Conservation (phyloP, 2,888 invertebrate species). For the Poecilus cupreus region DNA sequence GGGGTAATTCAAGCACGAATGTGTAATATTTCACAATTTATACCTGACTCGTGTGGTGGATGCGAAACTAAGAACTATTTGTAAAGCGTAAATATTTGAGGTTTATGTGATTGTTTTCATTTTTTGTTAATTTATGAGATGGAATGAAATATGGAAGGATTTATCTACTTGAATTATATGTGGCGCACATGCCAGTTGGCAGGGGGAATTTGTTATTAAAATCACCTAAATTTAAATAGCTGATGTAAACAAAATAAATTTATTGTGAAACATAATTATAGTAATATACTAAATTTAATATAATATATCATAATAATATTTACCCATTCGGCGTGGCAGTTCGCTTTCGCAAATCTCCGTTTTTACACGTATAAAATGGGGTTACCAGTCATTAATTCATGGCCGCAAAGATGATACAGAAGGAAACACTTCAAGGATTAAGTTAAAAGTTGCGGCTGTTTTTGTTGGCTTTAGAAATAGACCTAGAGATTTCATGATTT, state of each 20-base stretch:
- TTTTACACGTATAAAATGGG: too few species aligned
- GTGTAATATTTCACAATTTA: slow-evolving; percentile 6
- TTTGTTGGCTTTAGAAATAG: too few species aligned
- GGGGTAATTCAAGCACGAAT: background rate
- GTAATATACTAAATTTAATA: too few species aligned
- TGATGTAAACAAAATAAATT: background rate
- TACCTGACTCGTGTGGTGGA: background rate
- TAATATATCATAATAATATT: too few species aligned
- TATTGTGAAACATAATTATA: background rate
- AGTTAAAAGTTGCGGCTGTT: too few species aligned
- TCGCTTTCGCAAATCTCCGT: too few species aligned
- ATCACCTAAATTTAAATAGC: slow-evolving; percentile 2
- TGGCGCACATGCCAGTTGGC: background rate
- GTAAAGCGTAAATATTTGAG: background rate
- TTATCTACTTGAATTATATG: background rate
- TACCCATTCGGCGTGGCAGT: too few species aligned
- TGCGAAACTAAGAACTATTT: background rate
- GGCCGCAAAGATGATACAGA: too few species aligned
- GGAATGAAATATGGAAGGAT: background rate
- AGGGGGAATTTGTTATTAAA: background rate
- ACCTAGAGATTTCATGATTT: too few species aligned
- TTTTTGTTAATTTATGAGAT: background rate
- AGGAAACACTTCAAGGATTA: too few species aligned
- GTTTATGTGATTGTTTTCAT: slow-evolving; percentile 19
- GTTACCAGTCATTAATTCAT: too few species aligned